A percentile compares a stretch with the other conserved stretches of the same genome.
phyloP scores from a whole-genome alignment of 2,888 invertebrate species.

The Caenorhabditis parvicauda region DNA sequence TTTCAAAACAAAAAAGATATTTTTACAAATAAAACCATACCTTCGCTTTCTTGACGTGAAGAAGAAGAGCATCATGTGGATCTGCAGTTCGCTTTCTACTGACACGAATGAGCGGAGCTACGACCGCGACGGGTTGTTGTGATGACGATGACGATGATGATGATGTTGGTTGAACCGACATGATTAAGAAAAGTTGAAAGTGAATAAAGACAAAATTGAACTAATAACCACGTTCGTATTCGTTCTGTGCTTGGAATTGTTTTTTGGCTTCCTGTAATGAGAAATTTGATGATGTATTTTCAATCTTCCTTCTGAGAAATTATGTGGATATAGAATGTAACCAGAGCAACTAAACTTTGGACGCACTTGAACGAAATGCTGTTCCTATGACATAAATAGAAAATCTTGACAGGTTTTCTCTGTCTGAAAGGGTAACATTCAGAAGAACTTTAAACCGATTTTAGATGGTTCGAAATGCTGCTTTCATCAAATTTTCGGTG shows the following conservation, averaged over 20 bases:
- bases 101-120: constrained; percentile 44
- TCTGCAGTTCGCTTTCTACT: constrained; percentile 54
- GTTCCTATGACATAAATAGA: too few species aligned
- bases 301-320: too few species aligned
- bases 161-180: neutral
- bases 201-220: neutral
- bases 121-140: neutral
- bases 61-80: constrained; percentile 48
- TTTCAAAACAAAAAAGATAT: neutral
- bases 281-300: too few species aligned
- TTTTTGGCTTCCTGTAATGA: too few species aligned
- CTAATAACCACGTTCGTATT: constrained; percentile 15
- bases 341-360: too few species aligned
- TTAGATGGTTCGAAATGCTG: too few species aligned
- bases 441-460: too few species aligned
- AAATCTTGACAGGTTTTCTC: too few species aligned
- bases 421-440: too few species aligned
- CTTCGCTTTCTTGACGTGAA: constrained; percentile 34
- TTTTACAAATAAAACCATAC: constrained; percentile 4
- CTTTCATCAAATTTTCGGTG: neutral
- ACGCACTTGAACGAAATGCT: too few species aligned
- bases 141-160: neutral
- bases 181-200: too few species aligned
- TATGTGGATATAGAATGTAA: too few species aligned
- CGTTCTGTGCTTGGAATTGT: constrained; percentile 9